A percentile compares a stretch with the other conserved stretches of the same genome.
phyloP scores from a whole-genome alignment of 2,888 invertebrate genomes.

The Phaonia tiefii region DNA sequence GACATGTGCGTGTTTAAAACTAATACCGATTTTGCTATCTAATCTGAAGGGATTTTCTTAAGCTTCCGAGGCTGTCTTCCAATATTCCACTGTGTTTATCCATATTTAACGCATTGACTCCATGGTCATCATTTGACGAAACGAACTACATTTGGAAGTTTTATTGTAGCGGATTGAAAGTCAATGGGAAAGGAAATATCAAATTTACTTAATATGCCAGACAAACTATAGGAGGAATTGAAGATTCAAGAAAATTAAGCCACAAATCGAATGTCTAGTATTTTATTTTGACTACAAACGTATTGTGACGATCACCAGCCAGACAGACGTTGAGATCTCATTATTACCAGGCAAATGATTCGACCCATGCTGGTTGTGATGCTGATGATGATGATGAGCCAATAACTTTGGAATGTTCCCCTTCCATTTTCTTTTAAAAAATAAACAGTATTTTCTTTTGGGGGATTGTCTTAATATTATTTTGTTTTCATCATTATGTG shows the following conservation, averaged over 20 bases:
- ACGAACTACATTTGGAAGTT: background rate
- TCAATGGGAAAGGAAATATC: constrained; percentile 55
- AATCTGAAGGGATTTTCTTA: no score
- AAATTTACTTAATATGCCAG: constrained; percentile 52
- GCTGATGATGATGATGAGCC: constrained; percentile 41
- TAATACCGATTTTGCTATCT: no score
- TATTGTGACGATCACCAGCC: no score
- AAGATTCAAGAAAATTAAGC: constrained; percentile 27
- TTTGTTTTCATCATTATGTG: constrained; percentile 6
- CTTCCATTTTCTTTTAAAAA: constrained; percentile 36
- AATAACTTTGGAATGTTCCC: constrained; percentile 58
- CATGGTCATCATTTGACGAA: no score
- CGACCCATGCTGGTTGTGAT: constrained; percentile 30
- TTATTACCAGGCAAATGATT: no score
- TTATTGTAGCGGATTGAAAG: constrained; percentile 55
- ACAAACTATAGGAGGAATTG: constrained; percentile 9
- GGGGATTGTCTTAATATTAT: background rate
- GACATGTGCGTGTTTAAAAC: no score
- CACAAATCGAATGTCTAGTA: background rate
- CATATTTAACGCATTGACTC: no score
- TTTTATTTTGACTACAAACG: background rate
- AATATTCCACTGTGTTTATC: no score
- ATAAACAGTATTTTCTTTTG: constrained; percentile 13
- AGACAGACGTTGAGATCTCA: no score
- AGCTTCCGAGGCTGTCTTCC: no score